Evolutionary conservation across 1,140 invertebrate genomes (phyloP).

Genomic region (Helicoverpa armigera): DNA sequence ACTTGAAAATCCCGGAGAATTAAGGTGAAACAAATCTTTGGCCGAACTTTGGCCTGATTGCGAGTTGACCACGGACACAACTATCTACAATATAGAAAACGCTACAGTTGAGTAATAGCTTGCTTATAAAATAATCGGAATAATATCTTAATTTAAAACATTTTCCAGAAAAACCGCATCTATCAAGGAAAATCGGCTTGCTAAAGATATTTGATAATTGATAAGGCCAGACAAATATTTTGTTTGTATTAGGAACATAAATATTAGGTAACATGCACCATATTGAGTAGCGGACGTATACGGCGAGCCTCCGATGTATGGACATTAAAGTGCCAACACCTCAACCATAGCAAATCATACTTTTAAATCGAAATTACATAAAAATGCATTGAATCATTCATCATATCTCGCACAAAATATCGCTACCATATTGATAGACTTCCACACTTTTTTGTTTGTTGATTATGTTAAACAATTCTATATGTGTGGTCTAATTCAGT

Average conservation of each 20-base stretch:
- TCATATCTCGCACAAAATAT: slow-evolving; percentile 33
- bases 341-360: slow-evolving; percentile 5
- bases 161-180: neutral
- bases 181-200: too few species aligned
- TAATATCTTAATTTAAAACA: neutral
- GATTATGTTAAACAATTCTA: slow-evolving; percentile 41
- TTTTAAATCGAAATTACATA: slow-evolving; percentile 29
- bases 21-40: too few species aligned
- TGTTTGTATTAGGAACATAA: too few species aligned
- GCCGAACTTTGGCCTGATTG: too few species aligned
- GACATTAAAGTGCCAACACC: slow-evolving; percentile 28
- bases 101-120: too few species aligned
- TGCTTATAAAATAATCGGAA: neutral
- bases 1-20: neutral
- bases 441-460: slow-evolving; percentile 22
- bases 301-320: slow-evolving; percentile 2
- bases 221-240: too few species aligned
- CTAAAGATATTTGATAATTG: too few species aligned
- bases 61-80: too few species aligned
- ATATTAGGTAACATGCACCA: neutral
- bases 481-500: slow-evolving; percentile 26
- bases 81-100: too few species aligned
- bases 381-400: slow-evolving; percentile 41
- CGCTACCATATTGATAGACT: slow-evolving; percentile 19
- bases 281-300: neutral